These are phyloP conservation scores for Laupala kohalensis DNA, from an alignment of 1,140 invertebrate genomes.

Conservation along the genomic window DNA sequence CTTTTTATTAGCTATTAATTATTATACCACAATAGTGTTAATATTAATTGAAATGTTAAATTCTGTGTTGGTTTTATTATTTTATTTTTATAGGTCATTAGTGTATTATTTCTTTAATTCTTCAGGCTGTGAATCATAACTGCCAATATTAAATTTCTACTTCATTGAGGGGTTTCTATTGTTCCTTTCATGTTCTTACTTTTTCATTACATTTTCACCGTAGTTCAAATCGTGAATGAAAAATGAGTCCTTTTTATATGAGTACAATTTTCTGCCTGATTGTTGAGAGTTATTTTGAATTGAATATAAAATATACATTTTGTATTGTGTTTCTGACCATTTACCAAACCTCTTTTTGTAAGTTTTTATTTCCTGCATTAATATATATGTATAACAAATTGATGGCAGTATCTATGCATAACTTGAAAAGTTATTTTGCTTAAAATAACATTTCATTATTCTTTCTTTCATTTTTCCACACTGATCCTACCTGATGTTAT, in stretches of 20 bases:
- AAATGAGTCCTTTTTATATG: not conserved
- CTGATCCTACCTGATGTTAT: too few species aligned
- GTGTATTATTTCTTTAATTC: not conserved
- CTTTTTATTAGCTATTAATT: too few species aligned
- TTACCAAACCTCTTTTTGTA: too few species aligned
- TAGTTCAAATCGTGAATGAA: not conserved
- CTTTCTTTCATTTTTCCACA: too few species aligned
- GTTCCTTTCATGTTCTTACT: not conserved
- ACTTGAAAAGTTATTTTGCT: too few species aligned
- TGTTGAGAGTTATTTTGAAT: too few species aligned
- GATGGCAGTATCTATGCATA: not conserved
- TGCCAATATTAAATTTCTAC: not conserved
- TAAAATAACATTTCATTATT: too few species aligned
- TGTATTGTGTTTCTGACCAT: too few species aligned
- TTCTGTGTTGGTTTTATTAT: not conserved
- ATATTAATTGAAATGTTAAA: not conserved
- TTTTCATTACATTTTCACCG: not conserved
- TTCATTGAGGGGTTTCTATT: not conserved
- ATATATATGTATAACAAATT: not conserved
- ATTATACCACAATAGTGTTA: too few species aligned
- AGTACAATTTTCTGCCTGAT: not conserved
- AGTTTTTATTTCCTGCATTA: not conserved
- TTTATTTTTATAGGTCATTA: not conserved
- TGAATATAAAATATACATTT: too few species aligned
- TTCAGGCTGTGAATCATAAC: not conserved